Conservation (phyloP, 2,888 invertebrate genomes). For the Rotaria sp. region DNA sequence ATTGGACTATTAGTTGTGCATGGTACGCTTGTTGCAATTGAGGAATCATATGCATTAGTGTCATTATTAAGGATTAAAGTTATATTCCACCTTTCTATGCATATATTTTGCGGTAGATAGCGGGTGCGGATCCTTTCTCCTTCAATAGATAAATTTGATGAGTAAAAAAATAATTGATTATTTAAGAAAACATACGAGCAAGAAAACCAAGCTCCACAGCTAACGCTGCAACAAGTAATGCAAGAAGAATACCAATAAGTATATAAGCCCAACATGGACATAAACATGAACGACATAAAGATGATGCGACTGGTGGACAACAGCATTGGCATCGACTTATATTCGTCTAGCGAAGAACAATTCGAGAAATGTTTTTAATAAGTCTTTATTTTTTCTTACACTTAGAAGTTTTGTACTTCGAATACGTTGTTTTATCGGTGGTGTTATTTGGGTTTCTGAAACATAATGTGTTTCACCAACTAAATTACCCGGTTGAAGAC, state of each 20-base stretch:
- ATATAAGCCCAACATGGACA: neutral
- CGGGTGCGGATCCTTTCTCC: neutral
- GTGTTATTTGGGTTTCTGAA: neutral
- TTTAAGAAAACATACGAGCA: neutral
- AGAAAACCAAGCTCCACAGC: neutral
- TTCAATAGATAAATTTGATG: neutral
- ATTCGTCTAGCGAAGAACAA: neutral
- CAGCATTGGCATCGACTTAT: slow-evolving; percentile 13
- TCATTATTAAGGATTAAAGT: too few relatives aligned
- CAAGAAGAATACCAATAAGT: neutral
- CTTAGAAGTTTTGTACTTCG: neutral
- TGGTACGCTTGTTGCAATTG: neutral
- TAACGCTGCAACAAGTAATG: neutral
- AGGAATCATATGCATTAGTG: too few relatives aligned
- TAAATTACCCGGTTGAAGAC: neutral
- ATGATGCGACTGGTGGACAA: neutral
- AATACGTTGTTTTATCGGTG: neutral
- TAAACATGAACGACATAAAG: slow-evolving; percentile 5
- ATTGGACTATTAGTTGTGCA: neutral
- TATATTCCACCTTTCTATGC: too few relatives aligned
- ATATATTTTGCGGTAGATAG: neutral
- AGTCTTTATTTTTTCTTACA: neutral
- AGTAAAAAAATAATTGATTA: neutral
- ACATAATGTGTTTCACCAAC: slow-evolving; percentile 13
- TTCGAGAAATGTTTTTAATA: neutral